Evolutionary conservation across 1,140 invertebrate genomes (phyloP).

Genomic region (Coenobita brevimanus): DNA sequence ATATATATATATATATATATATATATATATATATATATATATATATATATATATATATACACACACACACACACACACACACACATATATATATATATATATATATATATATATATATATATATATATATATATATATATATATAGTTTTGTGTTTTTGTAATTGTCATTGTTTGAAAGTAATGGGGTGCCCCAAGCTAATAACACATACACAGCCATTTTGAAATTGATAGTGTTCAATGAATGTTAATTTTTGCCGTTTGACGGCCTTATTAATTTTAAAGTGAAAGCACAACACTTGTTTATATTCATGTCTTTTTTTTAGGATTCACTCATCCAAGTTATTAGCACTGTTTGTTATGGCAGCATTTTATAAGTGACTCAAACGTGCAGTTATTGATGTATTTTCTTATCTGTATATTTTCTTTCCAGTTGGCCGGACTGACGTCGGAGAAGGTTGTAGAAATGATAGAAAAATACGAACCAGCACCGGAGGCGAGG

Average conservation of each 20-base stretch:
- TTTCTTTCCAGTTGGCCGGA: constrained; percentile 75
- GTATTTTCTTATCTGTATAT: neutral
- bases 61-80: neutral
- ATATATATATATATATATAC: constrained; percentile 36
- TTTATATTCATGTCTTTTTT: too few species aligned
- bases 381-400: too few species aligned
- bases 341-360: too few species aligned
- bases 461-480: constrained; percentile 77
- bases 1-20: constrained; percentile 36
- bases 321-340: too few species aligned
- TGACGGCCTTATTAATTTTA: too few species aligned
- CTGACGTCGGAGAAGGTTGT: constrained; percentile 76
- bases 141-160: neutral
- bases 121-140: neutral
- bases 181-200: too few species aligned
- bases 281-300: too few species aligned
- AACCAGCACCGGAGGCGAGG: constrained; percentile 78
- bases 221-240: too few species aligned
- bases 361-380: too few species aligned
- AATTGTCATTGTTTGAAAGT: too few species aligned
- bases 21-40: constrained; percentile 49
- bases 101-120: constrained; percentile 4
- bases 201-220: too few species aligned
- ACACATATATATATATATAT: constrained; percentile 14
- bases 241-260: too few species aligned